Conservation (phyloP, 2,797 vertebrate genomes). For the Gadopsis bispinosus region DNA sequence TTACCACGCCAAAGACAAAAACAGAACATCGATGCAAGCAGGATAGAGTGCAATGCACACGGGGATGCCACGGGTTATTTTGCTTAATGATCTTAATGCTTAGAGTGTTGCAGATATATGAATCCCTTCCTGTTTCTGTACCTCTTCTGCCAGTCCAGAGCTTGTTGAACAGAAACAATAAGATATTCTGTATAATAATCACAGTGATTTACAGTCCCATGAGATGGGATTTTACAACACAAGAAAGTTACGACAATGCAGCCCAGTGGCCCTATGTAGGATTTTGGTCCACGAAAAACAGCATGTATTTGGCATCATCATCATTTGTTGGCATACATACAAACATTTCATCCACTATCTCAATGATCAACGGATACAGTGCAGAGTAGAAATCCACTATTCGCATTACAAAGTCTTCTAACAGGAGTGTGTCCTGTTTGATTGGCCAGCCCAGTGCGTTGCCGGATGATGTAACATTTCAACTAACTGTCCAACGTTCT, state of each 20-base stretch:
- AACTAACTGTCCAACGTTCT: not conserved
- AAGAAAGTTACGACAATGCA: not conserved
- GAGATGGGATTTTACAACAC: not conserved
- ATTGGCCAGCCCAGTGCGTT: too few species aligned
- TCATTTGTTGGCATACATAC: not conserved
- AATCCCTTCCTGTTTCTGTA: constrained; percentile 1
- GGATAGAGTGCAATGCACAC: not conserved
- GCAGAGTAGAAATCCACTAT: not conserved
- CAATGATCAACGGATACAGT: not conserved
- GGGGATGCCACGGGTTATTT: not conserved
- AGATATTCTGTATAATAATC: not conserved
- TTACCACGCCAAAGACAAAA: constrained; percentile 28
- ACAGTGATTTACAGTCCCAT: not conserved
- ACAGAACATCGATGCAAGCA: constrained; percentile 25
- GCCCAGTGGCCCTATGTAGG: not conserved
- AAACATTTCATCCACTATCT: not conserved
- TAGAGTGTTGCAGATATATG: not conserved
- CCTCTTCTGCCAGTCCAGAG: not conserved
- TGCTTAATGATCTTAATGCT: not conserved
- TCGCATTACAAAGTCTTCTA: not conserved
- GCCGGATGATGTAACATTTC: not conserved
- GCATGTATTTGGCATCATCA: not conserved
- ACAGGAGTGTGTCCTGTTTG: not conserved
- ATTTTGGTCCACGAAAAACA: not conserved
- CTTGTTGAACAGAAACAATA: not conserved